Evolutionary conservation across 2,888 invertebrate species (phyloP).

Genomic region (Melanchra persicariae): DNA sequence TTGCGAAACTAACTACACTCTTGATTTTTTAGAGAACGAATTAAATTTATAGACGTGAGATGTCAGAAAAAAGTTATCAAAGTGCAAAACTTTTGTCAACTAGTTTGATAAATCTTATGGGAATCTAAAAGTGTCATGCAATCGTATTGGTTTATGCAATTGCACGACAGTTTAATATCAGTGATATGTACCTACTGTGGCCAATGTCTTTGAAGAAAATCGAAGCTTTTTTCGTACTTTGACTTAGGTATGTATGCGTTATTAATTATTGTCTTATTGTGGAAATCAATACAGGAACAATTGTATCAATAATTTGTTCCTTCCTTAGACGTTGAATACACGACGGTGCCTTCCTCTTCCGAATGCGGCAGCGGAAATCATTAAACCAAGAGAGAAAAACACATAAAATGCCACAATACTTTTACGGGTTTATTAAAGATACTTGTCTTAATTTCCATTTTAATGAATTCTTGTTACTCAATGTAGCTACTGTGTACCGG

Average conservation of each 20-base stretch:
- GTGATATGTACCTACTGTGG: background rate
- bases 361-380: slow-evolving; percentile 32
- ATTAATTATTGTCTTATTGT: background rate
- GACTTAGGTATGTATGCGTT: background rate
- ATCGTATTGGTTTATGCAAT: no score
- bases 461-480: slow-evolving; percentile 45
- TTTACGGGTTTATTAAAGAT: slow-evolving; percentile 29
- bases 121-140: background rate
- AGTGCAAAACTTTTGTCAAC: background rate
- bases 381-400: slow-evolving; percentile 22
- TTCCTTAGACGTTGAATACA: background rate
- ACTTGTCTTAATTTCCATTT: slow-evolving; percentile 28
- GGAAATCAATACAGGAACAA: background rate
- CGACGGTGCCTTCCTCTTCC: background rate
- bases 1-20: slow-evolving; percentile 40
- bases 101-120: background rate
- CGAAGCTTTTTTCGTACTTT: background rate
- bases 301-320: background rate
- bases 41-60: background rate
- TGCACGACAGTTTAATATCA: background rate
- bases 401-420: slow-evolving; percentile 22
- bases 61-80: background rate
- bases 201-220: background rate
- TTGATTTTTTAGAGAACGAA: background rate
- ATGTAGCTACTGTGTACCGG: slow-evolving; percentile 18